Base-by-base conservation (phyloP, 2,888 invertebrate genomes). In the Laspeyria flexula region DNA sequence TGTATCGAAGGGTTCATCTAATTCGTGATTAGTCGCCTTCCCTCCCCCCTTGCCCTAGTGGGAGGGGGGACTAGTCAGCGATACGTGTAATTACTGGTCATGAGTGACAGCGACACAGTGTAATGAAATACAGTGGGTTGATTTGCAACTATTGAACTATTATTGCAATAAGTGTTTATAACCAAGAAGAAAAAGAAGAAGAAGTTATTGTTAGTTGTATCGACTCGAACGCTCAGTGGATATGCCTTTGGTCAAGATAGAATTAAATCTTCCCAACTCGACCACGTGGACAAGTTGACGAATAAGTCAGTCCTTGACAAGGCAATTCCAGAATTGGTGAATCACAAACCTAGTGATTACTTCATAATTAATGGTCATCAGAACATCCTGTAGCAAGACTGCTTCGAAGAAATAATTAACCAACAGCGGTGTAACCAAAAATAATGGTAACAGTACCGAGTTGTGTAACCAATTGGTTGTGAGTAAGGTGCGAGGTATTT, bases 81-180 rank as follows among this genome's bases (percentile, higher is more conserved):
- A 47, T 60, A 71, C 67, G 60, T 60, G 68, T 67, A 67, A 67
- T 70, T 67, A 63, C 53, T 55, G 45, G 35, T 25, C 21, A 44
- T 25, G 35, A 15, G 29, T 10, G 16, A 34, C n/a, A 40, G 30
- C 0, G 11, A 1, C 30, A 35, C 29, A 50, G 40, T 7, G 34
- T 44, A 44, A n/a, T 1, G 5, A 15, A 1, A 30, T 1, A 6
- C 42, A 41, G 48, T 42, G 31, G 37, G n/a, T n/a, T n/a, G n/a
- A n/a, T n/a, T n/a, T 3, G 1, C 12, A n/a, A 25, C 5, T 33
- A 10, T 25, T n/a, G n/a, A n/a, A n/a, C n/a, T n/a, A n/a, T n/a
- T n/a, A n/a, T n/a, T n/a, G n/a, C n/a, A n/a, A n/a, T n/a, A n/a
- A n/a, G n/a, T n/a, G n/a, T n/a, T n/a, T n/a, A n/a, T n/a, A n/a